Percentiles rank a stretch among this genome's conserved stretches.
Evolutionary conservation across 23 tunicate genomes (phyloP).

Genomic region (Styela clava): DNA sequence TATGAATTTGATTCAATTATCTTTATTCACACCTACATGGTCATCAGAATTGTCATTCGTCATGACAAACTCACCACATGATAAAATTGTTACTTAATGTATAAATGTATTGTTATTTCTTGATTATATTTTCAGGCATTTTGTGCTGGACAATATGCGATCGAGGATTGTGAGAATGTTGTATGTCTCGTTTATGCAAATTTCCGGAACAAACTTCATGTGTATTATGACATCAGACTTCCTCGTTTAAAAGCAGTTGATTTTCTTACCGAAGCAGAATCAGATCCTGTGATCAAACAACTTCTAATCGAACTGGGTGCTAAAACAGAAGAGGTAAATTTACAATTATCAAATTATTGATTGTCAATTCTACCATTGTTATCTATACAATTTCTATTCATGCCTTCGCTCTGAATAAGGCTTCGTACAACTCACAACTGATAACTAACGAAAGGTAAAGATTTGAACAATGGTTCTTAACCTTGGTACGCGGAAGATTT

Average conservation of each 20-base stretch:
- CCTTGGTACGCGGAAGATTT: too few species aligned
- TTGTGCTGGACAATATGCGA: slow-evolving; percentile 66
- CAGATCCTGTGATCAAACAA: slow-evolving; percentile 35
- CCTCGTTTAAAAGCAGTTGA: slow-evolving; percentile 62
- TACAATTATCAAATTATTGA: neutral
- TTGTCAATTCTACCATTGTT: neutral
- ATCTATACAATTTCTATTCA: neutral
- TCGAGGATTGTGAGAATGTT: slow-evolving; percentile 40
- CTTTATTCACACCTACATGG: too few species aligned
- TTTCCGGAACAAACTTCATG: slow-evolving; percentile 48
- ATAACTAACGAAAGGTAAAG: too few species aligned
- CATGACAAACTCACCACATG: too few species aligned
- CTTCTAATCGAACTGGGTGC: slow-evolving; percentile 29
- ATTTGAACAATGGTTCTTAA: too few species aligned
- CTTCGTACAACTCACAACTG: too few species aligned
- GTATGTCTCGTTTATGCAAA: slow-evolving; percentile 77
- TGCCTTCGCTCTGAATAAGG: too few species aligned
- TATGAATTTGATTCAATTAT: too few species aligned
- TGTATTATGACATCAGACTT: slow-evolving; percentile 71
- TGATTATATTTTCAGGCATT: slow-evolving; percentile 85
- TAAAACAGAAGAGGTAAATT: slow-evolving; percentile 23
- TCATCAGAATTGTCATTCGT: too few species aligned
- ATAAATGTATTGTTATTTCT: too few species aligned
- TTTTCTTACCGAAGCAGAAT: slow-evolving; percentile 54
- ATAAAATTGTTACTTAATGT: too few species aligned